phyloP scores from a whole-genome alignment of 1,140 invertebrate species.

The Drosophila cardini region DNA sequence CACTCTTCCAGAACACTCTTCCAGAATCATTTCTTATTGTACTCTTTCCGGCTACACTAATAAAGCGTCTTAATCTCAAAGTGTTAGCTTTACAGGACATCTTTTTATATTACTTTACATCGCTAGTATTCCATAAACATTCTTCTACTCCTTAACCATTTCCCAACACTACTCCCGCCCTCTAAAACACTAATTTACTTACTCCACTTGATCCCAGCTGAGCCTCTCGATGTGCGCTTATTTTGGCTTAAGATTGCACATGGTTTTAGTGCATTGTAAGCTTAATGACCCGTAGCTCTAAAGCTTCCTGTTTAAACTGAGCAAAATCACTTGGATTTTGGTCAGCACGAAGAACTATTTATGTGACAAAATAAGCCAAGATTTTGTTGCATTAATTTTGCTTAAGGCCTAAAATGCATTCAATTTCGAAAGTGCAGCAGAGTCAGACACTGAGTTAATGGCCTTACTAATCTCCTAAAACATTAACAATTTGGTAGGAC shows the following conservation, averaged over 20 bases:
- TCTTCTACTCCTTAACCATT: no score
- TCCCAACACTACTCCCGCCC: no score
- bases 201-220: not conserved
- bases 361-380: slow-evolving; percentile 20
- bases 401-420: slow-evolving; percentile 17
- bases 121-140: no score
- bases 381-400: slow-evolving; percentile 1
- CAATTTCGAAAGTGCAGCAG: slow-evolving; percentile 44
- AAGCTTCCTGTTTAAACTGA: slow-evolving; percentile 13
- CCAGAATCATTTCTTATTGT: no score
- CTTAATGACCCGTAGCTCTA: slow-evolving; percentile 8
- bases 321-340: slow-evolving; percentile 29
- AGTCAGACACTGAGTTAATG: slow-evolving; percentile 3
- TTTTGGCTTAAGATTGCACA: slow-evolving; percentile 3
- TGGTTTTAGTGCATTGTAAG: slow-evolving; percentile 7
- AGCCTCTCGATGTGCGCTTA: slow-evolving; percentile 8
- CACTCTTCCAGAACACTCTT: no score
- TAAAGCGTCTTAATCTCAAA: no score
- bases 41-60: no score
- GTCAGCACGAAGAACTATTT: slow-evolving; percentile 20
- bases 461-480: slow-evolving; percentile 17
- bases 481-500: not conserved
- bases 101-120: no score
- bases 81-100: no score
- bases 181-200: not conserved